Percentiles rank a stretch among this genome's conserved stretches.
phyloP scores from a whole-genome alignment of 2,113 vertebrate species.

The Pachycephala philippinensis region DNA sequence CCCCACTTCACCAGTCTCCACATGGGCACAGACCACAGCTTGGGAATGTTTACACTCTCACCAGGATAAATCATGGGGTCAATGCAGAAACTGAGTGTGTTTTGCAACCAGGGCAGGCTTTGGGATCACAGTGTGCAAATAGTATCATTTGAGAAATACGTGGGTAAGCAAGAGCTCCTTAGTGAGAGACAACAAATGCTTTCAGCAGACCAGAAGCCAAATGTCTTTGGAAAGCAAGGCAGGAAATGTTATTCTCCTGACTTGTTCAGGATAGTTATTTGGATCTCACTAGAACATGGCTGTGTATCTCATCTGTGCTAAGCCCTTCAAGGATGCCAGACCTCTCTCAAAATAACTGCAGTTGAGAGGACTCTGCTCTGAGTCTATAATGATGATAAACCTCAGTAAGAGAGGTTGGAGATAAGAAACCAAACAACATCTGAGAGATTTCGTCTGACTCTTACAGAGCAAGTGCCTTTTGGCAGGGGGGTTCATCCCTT shows the following conservation, averaged over 20 bases:
- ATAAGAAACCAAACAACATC: background rate
- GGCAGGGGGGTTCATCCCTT: background rate
- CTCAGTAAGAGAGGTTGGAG: background rate
- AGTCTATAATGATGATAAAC: background rate
- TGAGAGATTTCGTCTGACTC: background rate
- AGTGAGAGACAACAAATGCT: background rate
- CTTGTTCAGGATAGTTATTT: background rate
- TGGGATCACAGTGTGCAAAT: background rate
- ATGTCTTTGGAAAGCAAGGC: background rate
- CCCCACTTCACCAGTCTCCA: background rate
- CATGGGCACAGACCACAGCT: background rate
- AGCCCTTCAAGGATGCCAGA: background rate
- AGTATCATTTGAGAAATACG: background rate
- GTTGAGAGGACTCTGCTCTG: background rate
- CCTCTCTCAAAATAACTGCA: background rate
- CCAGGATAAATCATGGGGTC: background rate
- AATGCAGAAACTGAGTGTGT: background rate
- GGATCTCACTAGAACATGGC: background rate
- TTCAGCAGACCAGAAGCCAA: background rate
- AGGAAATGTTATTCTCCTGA: conserved; percentile 11
- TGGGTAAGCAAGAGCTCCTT: background rate
- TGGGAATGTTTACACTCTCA: background rate
- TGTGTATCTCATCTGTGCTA: background rate
- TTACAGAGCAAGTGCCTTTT: background rate
- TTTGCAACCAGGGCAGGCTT: background rate